These are phyloP conservation scores for Sylvia borin DNA, from an alignment of 2,797 vertebrate genomes.

Conservation along the genomic window DNA sequence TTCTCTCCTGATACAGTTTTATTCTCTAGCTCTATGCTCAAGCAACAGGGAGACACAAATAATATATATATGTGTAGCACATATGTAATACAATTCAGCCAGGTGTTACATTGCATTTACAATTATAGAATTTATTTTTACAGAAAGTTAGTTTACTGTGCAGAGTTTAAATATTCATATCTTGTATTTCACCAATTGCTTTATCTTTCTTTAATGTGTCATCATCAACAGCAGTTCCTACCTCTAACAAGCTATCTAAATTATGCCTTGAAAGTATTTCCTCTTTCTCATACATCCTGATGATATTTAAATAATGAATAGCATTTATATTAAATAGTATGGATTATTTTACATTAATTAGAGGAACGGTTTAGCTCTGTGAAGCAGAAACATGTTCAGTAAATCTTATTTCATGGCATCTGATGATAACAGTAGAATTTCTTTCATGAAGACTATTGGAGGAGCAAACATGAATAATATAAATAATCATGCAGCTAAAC, in stretches of 20 bases:
- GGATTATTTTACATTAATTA: conserved; percentile 12
- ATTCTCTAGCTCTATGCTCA: background rate
- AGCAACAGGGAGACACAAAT: background rate
- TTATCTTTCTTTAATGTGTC: conserved; percentile 6
- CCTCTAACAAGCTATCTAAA: background rate
- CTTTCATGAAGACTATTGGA: conserved; percentile 32
- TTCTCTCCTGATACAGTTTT: background rate
- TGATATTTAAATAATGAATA: conserved; percentile 44
- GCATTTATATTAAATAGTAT: conserved; percentile 11
- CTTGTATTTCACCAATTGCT: background rate
- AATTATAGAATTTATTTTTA: conserved; percentile 12
- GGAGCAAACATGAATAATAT: conserved; percentile 39
- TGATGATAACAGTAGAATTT: conserved; percentile 13
- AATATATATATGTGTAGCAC: background rate
- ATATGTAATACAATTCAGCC: background rate
- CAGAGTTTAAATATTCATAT: conserved; percentile 10
- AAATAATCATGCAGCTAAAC: conserved; percentile 52
- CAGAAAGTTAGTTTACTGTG: conserved; percentile 5
- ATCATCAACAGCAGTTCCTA: conserved; percentile 10
- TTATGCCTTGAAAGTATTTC: conserved; percentile 28
- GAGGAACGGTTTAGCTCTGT: background rate
- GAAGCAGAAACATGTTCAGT: background rate
- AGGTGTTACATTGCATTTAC: conserved; percentile 36
- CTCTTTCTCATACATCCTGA: conserved; percentile 16
- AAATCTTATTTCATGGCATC: conserved; percentile 30